Base-by-base conservation (phyloP, 2,888 invertebrate genomes). In the Drosophila basisetae region DNA sequence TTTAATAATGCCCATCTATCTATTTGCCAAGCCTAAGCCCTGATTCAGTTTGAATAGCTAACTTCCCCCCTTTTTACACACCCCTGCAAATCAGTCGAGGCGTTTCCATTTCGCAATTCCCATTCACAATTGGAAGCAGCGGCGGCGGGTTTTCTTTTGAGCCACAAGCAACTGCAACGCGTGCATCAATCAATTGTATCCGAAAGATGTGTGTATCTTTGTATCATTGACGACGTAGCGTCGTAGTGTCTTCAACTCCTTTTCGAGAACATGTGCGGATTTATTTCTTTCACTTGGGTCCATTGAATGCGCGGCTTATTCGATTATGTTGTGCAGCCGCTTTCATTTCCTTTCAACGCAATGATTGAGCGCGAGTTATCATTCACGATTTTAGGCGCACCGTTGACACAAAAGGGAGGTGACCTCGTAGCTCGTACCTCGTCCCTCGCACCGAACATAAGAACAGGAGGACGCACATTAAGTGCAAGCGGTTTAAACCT, bases 291-390 rank as follows among this genome's bases (percentile, higher is more conserved):
- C 73, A 84, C 81, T 82, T 76, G 87, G 55, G 70, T 56, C 63
- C 79, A 64, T 83, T 86, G 85, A 86, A 90, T 86, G 54, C 81
- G 83, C 85, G 90, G 89, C 90, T 86, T 86, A 86, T 88, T 88
- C 89, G 85, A 85, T 90, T 90, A 86, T 90, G 58, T 18, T 90
- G 73, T 75, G 73, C 71, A 69, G 85, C 73, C 83, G 81, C 86
- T 85, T 86, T 88, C 83, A 83, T 85, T 85, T 88, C 86, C 75
- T 88, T 85, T 90, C 85, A 87, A 39, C 74, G 71, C 74, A 31
- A 50, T 86, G 85, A 86, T 86, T 86, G 90, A 88, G 85, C 83
- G 89, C 86, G 81, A 85, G 89, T 79, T 90, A 90, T 90, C 83
- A 73, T 83, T 84, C 78, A 83, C 66, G 85, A 84, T 74, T 89